Evolutionary conservation across 1,140 invertebrate genomes (phyloP), one percentile per base, ranked within the genome.

Genomic region (Conus betulinus): DNA sequence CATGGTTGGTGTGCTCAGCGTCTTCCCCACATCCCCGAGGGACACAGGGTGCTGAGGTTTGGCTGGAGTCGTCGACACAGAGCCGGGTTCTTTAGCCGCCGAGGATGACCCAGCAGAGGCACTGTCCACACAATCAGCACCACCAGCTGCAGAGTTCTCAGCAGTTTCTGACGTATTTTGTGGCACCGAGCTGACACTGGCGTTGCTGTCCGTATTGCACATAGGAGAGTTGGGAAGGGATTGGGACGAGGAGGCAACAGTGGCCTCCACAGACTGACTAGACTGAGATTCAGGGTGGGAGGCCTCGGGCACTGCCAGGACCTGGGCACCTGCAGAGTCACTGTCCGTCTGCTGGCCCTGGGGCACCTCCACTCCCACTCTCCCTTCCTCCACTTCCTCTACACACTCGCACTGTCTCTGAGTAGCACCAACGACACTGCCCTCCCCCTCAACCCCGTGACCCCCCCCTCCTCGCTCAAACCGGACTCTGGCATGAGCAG

Each of bases 21-120:
- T 78, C 20, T 71, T 67, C 25, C 85, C 85, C 25, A 87, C 57
- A 71, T 89, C 76, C 84, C 91, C 87, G 90, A 91, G 87, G 84
- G 89, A 88, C 55, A 88, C 76, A n/a, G 88, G 78, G 76, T 39
- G 82, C 5, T 39, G 82, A 13, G 55, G 13, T 63, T 84, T 84
- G 15, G 13, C 82, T 25, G 57, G 55, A 11, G 82, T n/a, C 8
- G 13, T 23, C 51, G 17, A 15, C n/a, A 17, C 76, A 39, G 25
- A 13, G 76, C 39, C 10, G 51, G 53, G 79, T 15, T 81, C 79
- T 51, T 11, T 11, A 39, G 8, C 39, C 11, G 5, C 51, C 17
- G 51, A 81, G 51, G 79, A 55, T 5, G 79, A 25, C 51, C 13
- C 20, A 2, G 25, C 27, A 51, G 20, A 25, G 5, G 10, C 78